Evolutionary conservation across 2,113 vertebrate genomes (phyloP), one percentile per base, ranked within the genome.

Genomic region (Zosterops borbonicus): DNA sequence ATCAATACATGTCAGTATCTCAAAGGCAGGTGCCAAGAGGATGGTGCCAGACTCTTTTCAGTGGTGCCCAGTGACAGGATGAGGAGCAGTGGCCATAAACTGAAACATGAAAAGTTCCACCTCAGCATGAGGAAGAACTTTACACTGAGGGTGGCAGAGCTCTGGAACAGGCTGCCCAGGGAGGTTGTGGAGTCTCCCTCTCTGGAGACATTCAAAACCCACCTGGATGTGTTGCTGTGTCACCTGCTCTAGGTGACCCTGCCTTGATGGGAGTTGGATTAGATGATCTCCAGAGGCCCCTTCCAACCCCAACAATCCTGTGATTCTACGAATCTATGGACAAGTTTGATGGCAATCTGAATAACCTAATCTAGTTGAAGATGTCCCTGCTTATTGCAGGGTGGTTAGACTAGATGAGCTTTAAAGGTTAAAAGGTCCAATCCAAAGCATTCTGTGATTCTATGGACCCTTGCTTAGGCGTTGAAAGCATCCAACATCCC

Each of bases 11-110:
- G 1, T 5, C 29, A 41, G 4, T 70, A 78, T 29, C 29, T 55
- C 24, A 24, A 1, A 25, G 49, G 41, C 2, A 11, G n/a, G 12
- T 33, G 15, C 6, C 39, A n/a, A 29, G 74, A 46, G 29, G 5
- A 55, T 11, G 39, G 20, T 55, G 47, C 20, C 28, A 4, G 37
- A 47, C 19, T 60, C 37, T 29, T 60, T 39, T 62, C 15, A 16
- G 47, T 25, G 49, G 24, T 41, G 29, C 47, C 29, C 1, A 1
- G 49, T 0, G 2, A 64, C 13, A 27, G 41, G 29, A 22, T 8
- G 31, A 55, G n/a, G 35, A 42, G 11, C 29, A 64, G 14, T 18
- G 21, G 21, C 14, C 49, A 55, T 55, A 47, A 63, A 55, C 23
- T 29, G 11, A 55, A 63, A 55, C 11, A 41, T 1, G 3, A 6